Evolutionary conservation across 1,140 invertebrate species (phyloP), one percentile per base, ranked within the genome.

Genomic region (Rhyzopertha dominica): DNA sequence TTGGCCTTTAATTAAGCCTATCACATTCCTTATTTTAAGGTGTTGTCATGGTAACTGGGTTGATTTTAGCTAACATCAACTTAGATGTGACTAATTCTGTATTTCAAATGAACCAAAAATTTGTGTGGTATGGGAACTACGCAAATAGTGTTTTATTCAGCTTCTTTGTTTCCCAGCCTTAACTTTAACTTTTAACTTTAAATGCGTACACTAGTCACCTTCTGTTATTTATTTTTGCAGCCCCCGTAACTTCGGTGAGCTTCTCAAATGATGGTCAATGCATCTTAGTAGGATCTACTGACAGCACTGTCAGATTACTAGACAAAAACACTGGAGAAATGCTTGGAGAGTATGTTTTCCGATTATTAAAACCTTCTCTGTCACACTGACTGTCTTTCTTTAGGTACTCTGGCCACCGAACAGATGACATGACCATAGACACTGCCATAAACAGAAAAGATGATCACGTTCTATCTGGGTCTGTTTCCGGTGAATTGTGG

Each of bases 311-410:
- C 10, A 80, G 84, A 61, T 74, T 99, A 25, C 76, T 98, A 43
- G 95, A 98, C 60, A 96, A 94, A 72, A 80, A 82, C 36, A 80
- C 78, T 13, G 91, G 91, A 23, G 85, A 93, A 67, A 65, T 93
- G 36, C 70, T 95, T 1, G 77, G 80, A 30, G 85, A 80, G 68
- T 75, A 67, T 61, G 65, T 64, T 25, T 34, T 22, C 46, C 36
- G 13, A 17, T 39, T 46, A 22, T 47, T 43, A 34, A 44, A 59
- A 31, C 49, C 24, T 2, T 41, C 22, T 18, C 5, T 43, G 20
- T 24, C 31, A 25, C 17, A 31, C 12, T 50, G 17, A 18, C 17
- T 43, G 45, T 46, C 17, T 34, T 56, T 43, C 53, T 56, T 43
- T 30, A 85, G 83, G 54, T 94, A 88, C 62, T 71, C 64, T 31